Base-by-base conservation (phyloP, 2,888 invertebrate genomes). In the Brachylomia viminalis region DNA sequence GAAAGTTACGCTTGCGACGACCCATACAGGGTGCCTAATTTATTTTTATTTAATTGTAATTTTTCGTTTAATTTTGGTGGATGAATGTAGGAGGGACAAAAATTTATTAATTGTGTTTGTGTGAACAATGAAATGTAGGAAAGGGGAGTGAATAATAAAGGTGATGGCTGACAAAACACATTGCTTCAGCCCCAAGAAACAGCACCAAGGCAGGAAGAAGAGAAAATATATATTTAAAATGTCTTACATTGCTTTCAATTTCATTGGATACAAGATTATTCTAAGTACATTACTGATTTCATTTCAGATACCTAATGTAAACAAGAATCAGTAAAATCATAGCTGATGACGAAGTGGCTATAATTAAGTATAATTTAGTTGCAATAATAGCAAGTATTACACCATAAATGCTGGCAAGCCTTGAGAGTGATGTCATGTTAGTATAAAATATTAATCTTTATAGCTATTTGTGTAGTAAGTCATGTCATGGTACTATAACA, bases 391-490 rank as follows among this genome's bases (percentile, higher is more conserved):
- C 90, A 92, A 92, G 90, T 91, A 90, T 89, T 77, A 77, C 74
- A 75, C 70, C 84, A 87, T 88, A 79, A 85, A 86, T 85, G 86
- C 89, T 89, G 91, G 87, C 90, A 88, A 90, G 81, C 84, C 88
- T 86, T 76, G 80, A 66, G 58, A 84, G 79, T 92, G 92, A 92
- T 92, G 92, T 92, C 92, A 92, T 90, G 76, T 72, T 69, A 62
- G 75, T 84, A 73, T 82, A 78, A 80, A 81, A 78, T 81, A 79
- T 58, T 42, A 78, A 64, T 67, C 72, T 77, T 76, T 78, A 61
- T 61, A 65, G 68, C 68, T 70, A 67, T 69, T 68, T 67, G 62
- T 64, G 67, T 84, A 30, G 10, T 62, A 47, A 56, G 49, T 23
- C 1, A 15, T 67, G 49, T 23, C 1, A 15, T 67, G 47, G 17